Evolutionary conservation across 2,797 vertebrate species (phyloP).

Genomic region (Myripristis murdjan): DNA sequence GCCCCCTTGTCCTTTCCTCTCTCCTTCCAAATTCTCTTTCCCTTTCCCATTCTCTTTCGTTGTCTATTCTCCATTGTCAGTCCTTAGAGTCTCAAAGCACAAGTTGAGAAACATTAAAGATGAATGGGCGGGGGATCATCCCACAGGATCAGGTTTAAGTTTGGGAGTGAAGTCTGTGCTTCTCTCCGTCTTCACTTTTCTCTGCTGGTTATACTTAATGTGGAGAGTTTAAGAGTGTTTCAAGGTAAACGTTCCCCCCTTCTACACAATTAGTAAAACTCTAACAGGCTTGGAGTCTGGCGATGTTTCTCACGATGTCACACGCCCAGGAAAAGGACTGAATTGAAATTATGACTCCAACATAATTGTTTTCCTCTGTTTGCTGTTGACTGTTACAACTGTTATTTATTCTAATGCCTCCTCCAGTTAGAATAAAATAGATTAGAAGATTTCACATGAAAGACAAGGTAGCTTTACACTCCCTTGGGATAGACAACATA

Average conservation of each 20-base stretch:
- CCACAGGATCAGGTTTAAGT: constrained; percentile 66
- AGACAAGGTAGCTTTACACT: not conserved
- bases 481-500: constrained; percentile 5
- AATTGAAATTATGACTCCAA: constrained; percentile 42
- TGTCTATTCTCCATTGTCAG: constrained; percentile 68
- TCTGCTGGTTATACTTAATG: constrained; percentile 48
- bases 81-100: constrained; percentile 64
- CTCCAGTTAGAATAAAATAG: not conserved
- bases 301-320: constrained; percentile 47
- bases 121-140: constrained; percentile 74
- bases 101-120: constrained; percentile 82
- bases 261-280: constrained; percentile 49
- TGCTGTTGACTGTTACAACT: too few species aligned
- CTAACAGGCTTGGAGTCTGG: constrained; percentile 45
- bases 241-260: constrained; percentile 49
- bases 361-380: constrained; percentile 33
- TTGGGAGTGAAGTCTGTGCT: constrained; percentile 62
- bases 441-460: not conserved
- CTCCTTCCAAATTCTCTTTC: constrained; percentile 65
- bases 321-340: constrained; percentile 35
- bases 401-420: too few species aligned
- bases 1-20: constrained; percentile 67
- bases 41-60: constrained; percentile 54
- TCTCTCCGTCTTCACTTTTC: constrained; percentile 50
- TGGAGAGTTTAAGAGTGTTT: constrained; percentile 60